These are phyloP conservation scores for Hafferia zeledoni DNA, from an alignment of 2,797 vertebrate genomes.

Conservation along the genomic window DNA sequence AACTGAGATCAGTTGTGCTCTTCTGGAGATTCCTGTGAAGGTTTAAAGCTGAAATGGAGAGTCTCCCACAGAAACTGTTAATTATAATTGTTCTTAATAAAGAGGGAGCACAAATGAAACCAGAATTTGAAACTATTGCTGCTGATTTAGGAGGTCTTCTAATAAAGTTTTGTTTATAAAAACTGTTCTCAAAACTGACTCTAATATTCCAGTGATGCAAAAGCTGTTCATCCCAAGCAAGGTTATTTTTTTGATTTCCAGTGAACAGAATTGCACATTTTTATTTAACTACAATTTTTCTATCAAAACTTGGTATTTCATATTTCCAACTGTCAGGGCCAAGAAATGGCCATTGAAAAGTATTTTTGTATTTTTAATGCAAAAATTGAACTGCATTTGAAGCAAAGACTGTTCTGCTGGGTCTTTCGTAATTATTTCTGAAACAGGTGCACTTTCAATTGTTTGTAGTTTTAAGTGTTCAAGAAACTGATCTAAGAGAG, in stretches of 20 bases:
- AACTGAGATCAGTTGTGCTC: slow-evolving; percentile 51
- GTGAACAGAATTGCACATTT: neutral
- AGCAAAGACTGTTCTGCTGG: neutral
- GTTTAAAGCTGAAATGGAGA: slow-evolving; percentile 53
- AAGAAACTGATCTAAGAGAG: neutral
- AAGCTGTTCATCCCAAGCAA: neutral
- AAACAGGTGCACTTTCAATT: neutral
- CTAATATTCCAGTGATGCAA: neutral
- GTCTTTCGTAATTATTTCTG: neutral
- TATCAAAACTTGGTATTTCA: neutral
- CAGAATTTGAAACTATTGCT: slow-evolving; percentile 25
- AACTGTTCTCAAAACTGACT: neutral
- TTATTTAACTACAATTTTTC: neutral
- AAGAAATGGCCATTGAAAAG: neutral
- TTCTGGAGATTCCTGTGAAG: slow-evolving; percentile 59
- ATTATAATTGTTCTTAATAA: slow-evolving; percentile 66
- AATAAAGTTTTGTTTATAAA: neutral
- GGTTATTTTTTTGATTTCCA: neutral
- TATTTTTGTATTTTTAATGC: neutral
- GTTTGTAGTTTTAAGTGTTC: neutral
- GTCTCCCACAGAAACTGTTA: slow-evolving; percentile 58
- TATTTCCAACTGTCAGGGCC: neutral
- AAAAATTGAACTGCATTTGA: neutral
- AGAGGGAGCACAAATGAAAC: slow-evolving; percentile 37
- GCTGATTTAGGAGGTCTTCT: slow-evolving; percentile 1